A percentile compares a stretch with the other conserved stretches of the same genome.
These are phyloP conservation scores for Cyphomyrus discorhynchus DNA, from an alignment of 2,113 vertebrate genomes.

Conservation along the genomic window DNA sequence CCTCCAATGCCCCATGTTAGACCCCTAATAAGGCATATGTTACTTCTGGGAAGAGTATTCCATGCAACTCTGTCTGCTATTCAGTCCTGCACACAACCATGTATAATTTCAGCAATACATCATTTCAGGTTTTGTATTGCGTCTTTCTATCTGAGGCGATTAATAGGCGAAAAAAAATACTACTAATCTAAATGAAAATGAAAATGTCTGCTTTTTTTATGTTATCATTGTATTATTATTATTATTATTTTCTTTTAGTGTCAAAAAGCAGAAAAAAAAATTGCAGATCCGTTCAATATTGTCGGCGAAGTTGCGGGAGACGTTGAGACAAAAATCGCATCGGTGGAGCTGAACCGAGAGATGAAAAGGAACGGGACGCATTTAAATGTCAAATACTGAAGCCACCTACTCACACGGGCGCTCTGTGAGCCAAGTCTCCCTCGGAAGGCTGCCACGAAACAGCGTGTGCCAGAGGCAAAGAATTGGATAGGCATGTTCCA, in stretches of 20 bases:
- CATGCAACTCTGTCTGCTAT: slow-evolving; percentile 2
- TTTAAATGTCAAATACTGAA: slow-evolving; percentile 8
- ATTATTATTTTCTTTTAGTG: neutral
- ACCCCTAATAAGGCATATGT: slow-evolving; percentile 11
- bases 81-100: neutral
- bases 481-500: slow-evolving; percentile 20
- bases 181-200: neutral
- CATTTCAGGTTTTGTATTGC: slow-evolving; percentile 1
- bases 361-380: slow-evolving; percentile 13
- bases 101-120: slow-evolving; percentile 12
- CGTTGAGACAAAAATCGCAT: neutral
- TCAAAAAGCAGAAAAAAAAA: neutral
- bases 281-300: neutral
- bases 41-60: neutral
- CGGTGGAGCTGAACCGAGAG: neutral
- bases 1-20: neutral
- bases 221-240: neutral
- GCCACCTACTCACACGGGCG: slow-evolving; percentile 8
- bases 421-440: neutral
- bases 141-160: neutral
- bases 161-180: neutral
- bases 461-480: slow-evolving; percentile 14
- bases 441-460: slow-evolving; percentile 11
- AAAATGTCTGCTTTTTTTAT: neutral
- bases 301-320: neutral